Percentiles rank a stretch among this genome's conserved stretches.
Conservation (phyloP, 1,140 invertebrate species). For the Aphelenchoides fujianensis region DNA sequence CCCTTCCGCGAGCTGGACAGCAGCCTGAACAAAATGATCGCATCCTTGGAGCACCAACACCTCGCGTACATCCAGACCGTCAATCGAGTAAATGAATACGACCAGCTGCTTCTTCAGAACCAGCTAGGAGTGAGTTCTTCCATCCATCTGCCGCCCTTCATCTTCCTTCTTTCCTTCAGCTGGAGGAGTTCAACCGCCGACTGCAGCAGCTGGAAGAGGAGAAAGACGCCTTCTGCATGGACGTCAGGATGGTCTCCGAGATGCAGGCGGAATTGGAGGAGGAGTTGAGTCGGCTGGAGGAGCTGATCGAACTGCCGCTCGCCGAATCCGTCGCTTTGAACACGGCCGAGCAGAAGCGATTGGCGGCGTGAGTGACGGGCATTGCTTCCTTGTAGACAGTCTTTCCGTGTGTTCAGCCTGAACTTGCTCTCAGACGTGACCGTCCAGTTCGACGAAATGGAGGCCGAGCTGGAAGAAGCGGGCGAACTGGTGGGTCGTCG, state of each 20-base stretch:
- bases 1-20: neutral
- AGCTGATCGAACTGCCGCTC: neutral
- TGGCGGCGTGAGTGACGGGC: neutral
- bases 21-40: neutral
- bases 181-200: slow-evolving; percentile 1
- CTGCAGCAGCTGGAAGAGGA: neutral
- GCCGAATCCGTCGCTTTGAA: neutral
- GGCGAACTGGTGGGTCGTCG: neutral
- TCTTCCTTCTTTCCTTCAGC: too few species aligned
- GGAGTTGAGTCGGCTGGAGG: neutral
- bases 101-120: neutral
- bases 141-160: too few species aligned
- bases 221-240: neutral
- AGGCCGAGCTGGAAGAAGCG: neutral
- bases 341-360: neutral
- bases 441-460: slow-evolving; percentile 7
- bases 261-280: neutral
- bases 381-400: neutral
- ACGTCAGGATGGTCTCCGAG: neutral
- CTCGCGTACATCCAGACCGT: neutral
- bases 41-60: neutral
- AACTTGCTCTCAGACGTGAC: neutral
- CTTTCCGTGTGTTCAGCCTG: neutral
- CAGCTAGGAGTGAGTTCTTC: neutral
- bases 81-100: neutral